Base-by-base conservation (phyloP, 2,113 vertebrate genomes). In the Ammospiza nelsoni region DNA sequence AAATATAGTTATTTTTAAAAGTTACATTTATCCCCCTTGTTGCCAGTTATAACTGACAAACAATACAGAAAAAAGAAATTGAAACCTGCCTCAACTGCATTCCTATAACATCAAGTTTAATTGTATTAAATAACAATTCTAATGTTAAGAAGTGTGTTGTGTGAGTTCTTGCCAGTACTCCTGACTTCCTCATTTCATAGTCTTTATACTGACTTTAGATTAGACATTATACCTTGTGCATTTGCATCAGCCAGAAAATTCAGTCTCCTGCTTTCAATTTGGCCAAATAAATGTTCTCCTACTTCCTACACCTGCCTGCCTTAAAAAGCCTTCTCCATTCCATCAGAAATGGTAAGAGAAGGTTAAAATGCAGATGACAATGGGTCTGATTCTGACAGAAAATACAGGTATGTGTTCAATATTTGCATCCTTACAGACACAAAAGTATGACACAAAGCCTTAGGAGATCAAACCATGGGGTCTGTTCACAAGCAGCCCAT, bases 401-500 rank as follows among this genome's bases (percentile, higher is more conserved):
- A 65, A 78, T 29, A 35, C 0, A 0, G 9, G 9, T 66, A 29
- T 66, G 21, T 78, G 22, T 33, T 35, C 28, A 52, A 12, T 78
- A 52, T 75, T 75, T 78, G 3, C 19, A 79, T 61, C 29, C 27
- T 72, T 71, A 52, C 2, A 8, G 41, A 61, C 27, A 72, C 11
- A 39, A 74, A 69, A 67, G 4, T 7, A 21, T 33, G 29, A 46
- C 22, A 63, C 4, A 59, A 79, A 57, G 21, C 18, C 41, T 83
- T 18, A 12, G 46, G 24, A 66, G 9, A 65, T 15, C 37, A 85
- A 51, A 81, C 17, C 3, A 4, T 8, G 12, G 23, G 16, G 3
- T 69, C n/a, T 8, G 3, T 51, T 46, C 69, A 35, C 1, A 4
- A 55, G 41, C 16, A 66, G 27, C 6, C 11, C 28, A 13, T 0